Percentiles rank a stretch among this genome's conserved stretches.
These are phyloP conservation scores for Lepidocolaptes lacrymiger DNA, from an alignment of 2,797 vertebrate genomes.

Conservation along the genomic window DNA sequence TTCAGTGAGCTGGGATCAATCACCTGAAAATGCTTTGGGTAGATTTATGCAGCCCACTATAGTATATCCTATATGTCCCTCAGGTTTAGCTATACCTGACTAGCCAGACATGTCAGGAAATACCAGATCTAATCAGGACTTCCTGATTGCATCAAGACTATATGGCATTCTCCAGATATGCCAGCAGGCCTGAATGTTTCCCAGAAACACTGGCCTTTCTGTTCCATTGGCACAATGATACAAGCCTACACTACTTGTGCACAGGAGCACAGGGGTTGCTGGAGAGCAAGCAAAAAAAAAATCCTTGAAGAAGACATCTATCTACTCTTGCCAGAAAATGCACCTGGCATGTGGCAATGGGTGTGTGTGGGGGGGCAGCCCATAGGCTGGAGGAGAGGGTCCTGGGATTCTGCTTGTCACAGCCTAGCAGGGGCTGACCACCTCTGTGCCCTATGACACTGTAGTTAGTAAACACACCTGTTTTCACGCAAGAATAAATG, in stretches of 20 bases:
- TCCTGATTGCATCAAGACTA: neutral
- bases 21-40: neutral
- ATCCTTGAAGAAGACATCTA: neutral
- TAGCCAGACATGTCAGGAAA: neutral
- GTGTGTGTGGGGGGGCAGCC: neutral
- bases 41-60: neutral
- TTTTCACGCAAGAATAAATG: neutral
- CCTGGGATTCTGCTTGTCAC: neutral
- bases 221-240: neutral
- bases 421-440: neutral
- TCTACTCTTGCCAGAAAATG: neutral
- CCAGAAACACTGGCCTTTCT: neutral
- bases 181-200: neutral
- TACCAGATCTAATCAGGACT: neutral
- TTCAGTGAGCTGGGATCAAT: neutral
- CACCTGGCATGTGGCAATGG: neutral
- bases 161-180: neutral
- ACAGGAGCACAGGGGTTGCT: accelerated
- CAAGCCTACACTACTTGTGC: neutral
- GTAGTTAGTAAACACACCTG: neutral
- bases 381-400: accelerated
- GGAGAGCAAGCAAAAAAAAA: neutral
- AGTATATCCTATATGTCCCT: neutral
- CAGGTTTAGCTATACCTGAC: neutral
- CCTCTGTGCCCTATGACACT: neutral